phyloP scores from a whole-genome alignment of 1,140 invertebrate species.

The Drosophila malerkotliana region DNA sequence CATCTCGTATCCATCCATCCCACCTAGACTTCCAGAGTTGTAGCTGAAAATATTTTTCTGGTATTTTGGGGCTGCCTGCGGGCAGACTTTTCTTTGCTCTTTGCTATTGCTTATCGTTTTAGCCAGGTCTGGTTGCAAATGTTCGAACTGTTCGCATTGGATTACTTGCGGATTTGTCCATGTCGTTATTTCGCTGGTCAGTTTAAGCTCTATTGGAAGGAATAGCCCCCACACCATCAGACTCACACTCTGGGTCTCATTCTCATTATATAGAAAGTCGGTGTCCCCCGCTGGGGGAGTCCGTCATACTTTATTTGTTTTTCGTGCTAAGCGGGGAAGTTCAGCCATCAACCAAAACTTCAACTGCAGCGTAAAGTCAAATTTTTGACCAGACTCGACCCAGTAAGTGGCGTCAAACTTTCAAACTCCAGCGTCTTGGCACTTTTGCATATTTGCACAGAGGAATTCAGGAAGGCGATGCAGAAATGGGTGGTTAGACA shows the following conservation, averaged over 20 bases:
- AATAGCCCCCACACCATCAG: not conserved
- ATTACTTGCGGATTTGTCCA: constrained; percentile 78
- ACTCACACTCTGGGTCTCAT: not conserved
- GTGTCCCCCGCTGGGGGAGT: constrained; percentile 13
- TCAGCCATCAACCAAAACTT: constrained; percentile 79
- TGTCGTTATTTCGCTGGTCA: constrained; percentile 65
- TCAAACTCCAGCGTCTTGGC: constrained; percentile 60
- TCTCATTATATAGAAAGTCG: constrained; percentile 38
- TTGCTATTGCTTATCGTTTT: constrained; percentile 62
- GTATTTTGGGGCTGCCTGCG: constrained; percentile 67
- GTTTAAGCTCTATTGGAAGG: constrained; percentile 21
- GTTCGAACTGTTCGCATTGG: constrained; percentile 71
- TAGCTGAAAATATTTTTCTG: constrained; percentile 77
- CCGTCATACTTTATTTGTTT: constrained; percentile 74
- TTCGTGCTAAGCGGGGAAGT: constrained; percentile 72
- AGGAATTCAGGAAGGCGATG: constrained; percentile 38
- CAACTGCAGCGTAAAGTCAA: constrained; percentile 79
- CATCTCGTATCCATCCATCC: not conserved
- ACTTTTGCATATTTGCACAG: constrained; percentile 79
- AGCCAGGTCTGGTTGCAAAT: constrained; percentile 44
- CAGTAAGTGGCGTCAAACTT: constrained; percentile 73
- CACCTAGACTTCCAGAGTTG: constrained; percentile 30
- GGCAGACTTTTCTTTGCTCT: constrained; percentile 23
- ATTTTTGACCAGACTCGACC: constrained; percentile 69
- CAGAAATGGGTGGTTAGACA: constrained; percentile 30